phyloP scores from a whole-genome alignment of 2,888 invertebrate species.

The Lasioglossum lativentre region DNA sequence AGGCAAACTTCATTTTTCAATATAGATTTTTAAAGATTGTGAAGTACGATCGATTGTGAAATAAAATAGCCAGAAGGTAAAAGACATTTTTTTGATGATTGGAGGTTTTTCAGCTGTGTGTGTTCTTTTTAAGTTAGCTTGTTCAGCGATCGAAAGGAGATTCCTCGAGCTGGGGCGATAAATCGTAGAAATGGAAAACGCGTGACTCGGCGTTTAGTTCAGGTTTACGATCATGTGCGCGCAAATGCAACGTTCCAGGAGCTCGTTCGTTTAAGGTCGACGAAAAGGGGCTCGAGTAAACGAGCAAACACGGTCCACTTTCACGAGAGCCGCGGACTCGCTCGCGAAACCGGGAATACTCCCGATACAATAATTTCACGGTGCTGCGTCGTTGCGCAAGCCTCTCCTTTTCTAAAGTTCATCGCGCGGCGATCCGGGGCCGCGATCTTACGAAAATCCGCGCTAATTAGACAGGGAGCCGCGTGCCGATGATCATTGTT shows the following conservation, averaged over 20 bases:
- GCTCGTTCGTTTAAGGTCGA: neutral
- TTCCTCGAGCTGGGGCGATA: neutral
- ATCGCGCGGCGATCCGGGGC: conserved; percentile 41
- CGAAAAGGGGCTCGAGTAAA: neutral
- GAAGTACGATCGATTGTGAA: neutral
- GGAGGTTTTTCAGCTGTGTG: neutral
- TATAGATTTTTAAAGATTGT: neutral
- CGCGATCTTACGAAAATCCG: conserved; percentile 59
- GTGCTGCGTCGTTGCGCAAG: conserved; percentile 40
- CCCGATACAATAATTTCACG: conserved; percentile 45
- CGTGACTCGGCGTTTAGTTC: neutral
- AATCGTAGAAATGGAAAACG: neutral
- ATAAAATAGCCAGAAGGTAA: neutral
- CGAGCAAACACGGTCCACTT: conserved; percentile 12
- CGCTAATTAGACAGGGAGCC: conserved; percentile 54
- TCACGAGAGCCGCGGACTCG: conserved; percentile 6
- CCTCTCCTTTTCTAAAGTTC: conserved; percentile 47
- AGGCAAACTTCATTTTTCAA: too few species aligned
- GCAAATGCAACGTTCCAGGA: neutral
- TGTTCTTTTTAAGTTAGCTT: neutral
- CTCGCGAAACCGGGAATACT: conserved; percentile 10
- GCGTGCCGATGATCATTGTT: conserved; percentile 14
- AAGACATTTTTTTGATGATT: neutral
- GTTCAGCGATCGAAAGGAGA: neutral
- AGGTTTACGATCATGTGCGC: neutral